Evolutionary conservation across 1,140 invertebrate species (phyloP), one percentile per base, ranked within the genome.

Genomic region (Philopotamus ludificatus): DNA sequence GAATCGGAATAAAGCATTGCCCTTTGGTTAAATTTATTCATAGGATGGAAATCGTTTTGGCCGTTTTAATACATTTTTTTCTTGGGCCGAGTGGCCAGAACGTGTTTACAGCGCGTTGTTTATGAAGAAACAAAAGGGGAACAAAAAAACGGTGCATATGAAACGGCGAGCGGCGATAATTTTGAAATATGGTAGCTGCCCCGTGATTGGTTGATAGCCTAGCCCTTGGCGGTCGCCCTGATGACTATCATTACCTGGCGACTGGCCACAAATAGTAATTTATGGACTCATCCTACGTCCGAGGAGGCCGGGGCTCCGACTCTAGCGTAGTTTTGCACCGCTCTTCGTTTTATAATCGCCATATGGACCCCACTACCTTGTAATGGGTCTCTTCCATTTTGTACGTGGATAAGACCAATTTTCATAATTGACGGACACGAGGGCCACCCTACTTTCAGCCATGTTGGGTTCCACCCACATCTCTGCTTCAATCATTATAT

Each of bases 201-300:
- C 67, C 63, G 63, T 69, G 67, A 69, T 69, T 69, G 67, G 67
- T 69, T 69, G 67, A 69, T 69, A 63, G 67, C 67, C 60, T 62
- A 44, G 67, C 67, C 67, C 54, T 61, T 65, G 63, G 67, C 67
- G 63, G 60, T 69, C 59, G 63, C 60, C 65, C 65, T 69, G 67
- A 69, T 69, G 67, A 69, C 67, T 69, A 69, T 69, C 67, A 69
- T 69, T 69, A 69, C 67, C 58, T 45, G 62, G 47, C 66, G 63
- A 62, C 67, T 65, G 67, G 63, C 66, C 62, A 64, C 66, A 65
- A 63, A 69, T 62, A 63, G 63, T 69, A 63, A 65, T 69, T 69
- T 69, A 69, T 65, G 63, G 55, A 21, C 45, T 10, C 20, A 12
- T 57, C 54, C 54, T n/a, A 54, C 63, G 26, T 44, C 50, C 57